Conservation (phyloP, 2,113 vertebrate species). For the Macrotus californicus region DNA sequence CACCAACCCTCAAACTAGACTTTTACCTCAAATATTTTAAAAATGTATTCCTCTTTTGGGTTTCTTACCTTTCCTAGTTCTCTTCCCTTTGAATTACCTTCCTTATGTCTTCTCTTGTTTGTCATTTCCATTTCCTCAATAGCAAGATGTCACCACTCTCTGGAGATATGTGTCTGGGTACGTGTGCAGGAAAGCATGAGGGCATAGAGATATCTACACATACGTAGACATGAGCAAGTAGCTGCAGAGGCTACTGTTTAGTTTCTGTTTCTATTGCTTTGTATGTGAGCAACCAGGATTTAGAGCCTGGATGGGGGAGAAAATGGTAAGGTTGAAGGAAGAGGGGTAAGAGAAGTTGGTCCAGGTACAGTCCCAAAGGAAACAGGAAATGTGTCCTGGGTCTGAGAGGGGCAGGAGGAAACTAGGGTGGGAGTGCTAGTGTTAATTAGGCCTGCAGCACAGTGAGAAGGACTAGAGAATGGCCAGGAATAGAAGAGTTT, state of each 20-base stretch:
- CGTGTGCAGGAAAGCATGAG: background rate
- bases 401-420: background rate
- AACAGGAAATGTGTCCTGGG: background rate
- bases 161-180: slow-evolving; percentile 12
- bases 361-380: background rate
- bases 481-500: background rate
- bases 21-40: background rate
- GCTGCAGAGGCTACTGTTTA: background rate
- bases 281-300: background rate
- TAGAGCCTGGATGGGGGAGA: background rate
- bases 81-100: slow-evolving; percentile 26
- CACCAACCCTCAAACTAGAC: background rate
- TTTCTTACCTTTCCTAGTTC: slow-evolving; percentile 46
- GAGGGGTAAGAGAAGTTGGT: background rate
- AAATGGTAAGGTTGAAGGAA: background rate
- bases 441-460: background rate
- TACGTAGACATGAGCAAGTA: background rate
- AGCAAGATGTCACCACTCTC: background rate
- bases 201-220: background rate
- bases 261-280: slow-evolving; percentile 34
- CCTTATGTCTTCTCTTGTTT: background rate
- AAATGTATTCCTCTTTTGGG: background rate
- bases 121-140: slow-evolving; percentile 45
- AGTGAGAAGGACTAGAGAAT: background rate
- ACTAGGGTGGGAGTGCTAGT: background rate